Conservation (phyloP, 2,113 vertebrate species). For the Dicaeum eximium region DNA sequence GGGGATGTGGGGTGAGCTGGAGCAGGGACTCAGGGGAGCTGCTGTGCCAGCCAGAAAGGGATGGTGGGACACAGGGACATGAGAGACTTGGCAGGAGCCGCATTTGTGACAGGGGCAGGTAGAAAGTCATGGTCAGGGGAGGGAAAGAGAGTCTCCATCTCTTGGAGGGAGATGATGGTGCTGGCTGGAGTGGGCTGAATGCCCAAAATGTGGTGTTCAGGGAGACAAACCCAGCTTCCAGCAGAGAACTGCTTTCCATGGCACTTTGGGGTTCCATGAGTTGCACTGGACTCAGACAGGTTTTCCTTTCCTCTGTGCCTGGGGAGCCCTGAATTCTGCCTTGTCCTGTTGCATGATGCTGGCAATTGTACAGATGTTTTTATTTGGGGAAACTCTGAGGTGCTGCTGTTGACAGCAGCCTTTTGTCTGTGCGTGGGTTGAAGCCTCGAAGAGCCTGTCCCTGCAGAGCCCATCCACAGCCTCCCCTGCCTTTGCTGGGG, state of each 20-base stretch:
- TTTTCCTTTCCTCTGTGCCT: background rate
- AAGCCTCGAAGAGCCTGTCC: fast-evolving
- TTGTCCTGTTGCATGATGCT: background rate
- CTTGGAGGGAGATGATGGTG: background rate
- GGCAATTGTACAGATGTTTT: fast-evolving
- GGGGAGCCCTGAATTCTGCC: background rate
- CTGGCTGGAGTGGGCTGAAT: background rate
- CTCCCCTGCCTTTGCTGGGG: background rate
- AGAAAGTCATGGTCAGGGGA: background rate
- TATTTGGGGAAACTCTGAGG: background rate
- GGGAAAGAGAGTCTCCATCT: background rate
- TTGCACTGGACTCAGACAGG: background rate
- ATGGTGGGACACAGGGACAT: background rate
- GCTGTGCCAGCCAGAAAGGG: background rate
- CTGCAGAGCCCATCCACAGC: background rate
- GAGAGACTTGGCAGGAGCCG: background rate
- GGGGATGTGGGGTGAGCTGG: background rate
- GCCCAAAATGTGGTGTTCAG: background rate
- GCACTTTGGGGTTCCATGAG: background rate
- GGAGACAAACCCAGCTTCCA: background rate
- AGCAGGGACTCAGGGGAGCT: fast-evolving
- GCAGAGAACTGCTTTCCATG: fast-evolving
- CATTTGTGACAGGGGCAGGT: background rate
- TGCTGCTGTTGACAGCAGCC: background rate
- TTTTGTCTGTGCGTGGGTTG: background rate